Percentiles rank a stretch among this genome's conserved stretches.
Evolutionary conservation across 92 coral and sea anemone species (phyloP).

Genomic region (Phenganax stokvisi): DNA sequence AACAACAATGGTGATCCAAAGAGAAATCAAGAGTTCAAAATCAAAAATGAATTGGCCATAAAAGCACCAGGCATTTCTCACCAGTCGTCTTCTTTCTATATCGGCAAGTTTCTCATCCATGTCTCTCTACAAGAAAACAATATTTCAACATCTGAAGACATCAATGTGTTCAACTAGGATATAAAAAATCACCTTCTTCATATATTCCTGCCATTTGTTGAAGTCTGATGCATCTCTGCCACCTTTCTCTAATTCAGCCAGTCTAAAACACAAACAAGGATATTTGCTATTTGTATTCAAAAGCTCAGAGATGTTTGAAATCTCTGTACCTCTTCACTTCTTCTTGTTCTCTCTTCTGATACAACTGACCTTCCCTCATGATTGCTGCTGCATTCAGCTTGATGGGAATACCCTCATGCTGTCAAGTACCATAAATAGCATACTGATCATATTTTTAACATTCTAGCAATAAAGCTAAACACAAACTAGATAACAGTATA

Average conservation of each 20-base stretch:
- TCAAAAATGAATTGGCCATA: background rate
- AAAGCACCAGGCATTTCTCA: conserved; percentile 33
- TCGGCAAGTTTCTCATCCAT: conserved; percentile 81
- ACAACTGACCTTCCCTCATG: conserved; percentile 90
- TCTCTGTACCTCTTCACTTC: conserved; percentile 65
- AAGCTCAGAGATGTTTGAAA: background rate
- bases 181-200: conserved; percentile 54
- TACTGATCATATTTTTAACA: background rate
- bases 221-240: conserved; percentile 92
- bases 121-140: conserved; percentile 57
- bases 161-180: background rate
- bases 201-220: conserved; percentile 81
- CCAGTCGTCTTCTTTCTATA: conserved; percentile 83
- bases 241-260: conserved; percentile 83
- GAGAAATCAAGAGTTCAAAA: background rate
- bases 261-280: conserved; percentile 42
- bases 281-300: background rate
- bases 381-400: conserved; percentile 86
- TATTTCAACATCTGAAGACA: background rate
- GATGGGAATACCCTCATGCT: conserved; percentile 87
- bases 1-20: background rate
- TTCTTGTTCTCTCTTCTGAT: conserved; percentile 88
- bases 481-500: background rate
- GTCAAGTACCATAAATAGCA: background rate
- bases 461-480: no score